These are phyloP conservation scores for Carollia perspicillata DNA, from an alignment of 2,113 vertebrate species.

Conservation along the genomic window DNA sequence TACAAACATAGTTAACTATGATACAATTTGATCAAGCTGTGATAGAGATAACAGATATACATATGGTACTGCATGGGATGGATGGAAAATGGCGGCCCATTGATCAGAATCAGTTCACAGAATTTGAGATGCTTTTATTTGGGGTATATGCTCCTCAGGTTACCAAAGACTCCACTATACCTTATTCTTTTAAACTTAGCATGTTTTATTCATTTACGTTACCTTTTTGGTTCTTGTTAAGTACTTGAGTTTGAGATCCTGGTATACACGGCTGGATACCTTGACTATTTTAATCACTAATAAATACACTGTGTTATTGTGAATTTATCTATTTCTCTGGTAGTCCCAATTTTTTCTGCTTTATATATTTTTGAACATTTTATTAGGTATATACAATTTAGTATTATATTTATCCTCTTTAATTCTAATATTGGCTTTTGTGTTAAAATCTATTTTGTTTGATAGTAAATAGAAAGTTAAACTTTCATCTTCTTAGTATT, in stretches of 20 bases:
- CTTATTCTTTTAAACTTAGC: background rate
- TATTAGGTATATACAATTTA: background rate
- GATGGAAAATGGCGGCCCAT: background rate
- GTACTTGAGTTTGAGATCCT: background rate
- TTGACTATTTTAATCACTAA: slow-evolving; percentile 21
- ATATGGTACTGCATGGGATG: background rate
- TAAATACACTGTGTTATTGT: background rate
- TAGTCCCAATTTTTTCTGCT: background rate
- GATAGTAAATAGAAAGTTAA: background rate
- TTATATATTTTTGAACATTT: background rate
- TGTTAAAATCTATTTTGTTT: background rate
- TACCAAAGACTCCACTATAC: background rate
- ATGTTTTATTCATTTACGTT: background rate
- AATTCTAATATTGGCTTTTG: background rate
- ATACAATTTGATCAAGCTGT: background rate
- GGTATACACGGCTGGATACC: background rate
- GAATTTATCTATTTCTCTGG: background rate
- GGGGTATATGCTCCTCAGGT: background rate
- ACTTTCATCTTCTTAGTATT: background rate
- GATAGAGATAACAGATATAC: background rate
- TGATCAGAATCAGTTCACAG: background rate
- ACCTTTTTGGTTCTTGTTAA: background rate
- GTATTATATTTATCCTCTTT: background rate
- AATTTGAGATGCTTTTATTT: background rate
- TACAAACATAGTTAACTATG: slow-evolving; percentile 5